These are phyloP conservation scores for Caradrina kadenii DNA, from an alignment of 2,888 invertebrate species.

Conservation along the genomic window DNA sequence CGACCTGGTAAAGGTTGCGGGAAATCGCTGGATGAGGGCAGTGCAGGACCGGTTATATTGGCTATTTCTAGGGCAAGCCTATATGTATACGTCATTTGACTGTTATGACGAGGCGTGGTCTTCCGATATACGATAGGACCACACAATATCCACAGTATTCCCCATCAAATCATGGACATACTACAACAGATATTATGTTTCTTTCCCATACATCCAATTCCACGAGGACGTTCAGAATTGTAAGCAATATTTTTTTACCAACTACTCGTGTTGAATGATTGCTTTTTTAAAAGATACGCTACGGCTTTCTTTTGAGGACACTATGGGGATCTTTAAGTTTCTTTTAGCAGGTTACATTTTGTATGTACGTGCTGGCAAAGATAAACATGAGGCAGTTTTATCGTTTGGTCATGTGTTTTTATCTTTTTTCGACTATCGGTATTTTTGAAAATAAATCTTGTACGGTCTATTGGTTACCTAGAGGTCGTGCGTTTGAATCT, in stretches of 20 bases:
- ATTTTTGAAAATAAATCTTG: neutral
- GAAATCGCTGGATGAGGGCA: too few species aligned
- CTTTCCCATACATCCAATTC: conserved; percentile 61
- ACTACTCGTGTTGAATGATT: conserved; percentile 62
- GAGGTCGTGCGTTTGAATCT: too few species aligned
- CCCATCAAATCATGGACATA: conserved; percentile 30
- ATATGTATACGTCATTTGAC: too few species aligned
- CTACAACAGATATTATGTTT: conserved; percentile 54
- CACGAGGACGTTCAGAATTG: conserved; percentile 55
- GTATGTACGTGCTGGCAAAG: neutral
- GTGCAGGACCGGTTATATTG: too few species aligned
- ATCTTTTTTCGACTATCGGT: neutral
- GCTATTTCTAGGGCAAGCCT: too few species aligned
- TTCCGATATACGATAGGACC: too few species aligned
- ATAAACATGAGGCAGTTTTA: neutral
- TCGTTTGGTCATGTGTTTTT: neutral
- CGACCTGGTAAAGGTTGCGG: too few species aligned
- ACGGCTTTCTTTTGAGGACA: conserved; percentile 39
- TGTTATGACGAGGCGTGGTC: too few species aligned
- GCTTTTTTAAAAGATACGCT: conserved; percentile 63
- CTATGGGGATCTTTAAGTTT: conserved; percentile 28
- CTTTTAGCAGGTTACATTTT: conserved; percentile 17
- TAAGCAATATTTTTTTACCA: conserved; percentile 68
- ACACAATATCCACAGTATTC: conserved; percentile 7
- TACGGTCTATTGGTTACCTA: neutral